Evolutionary conservation across 2,888 invertebrate species (phyloP), one percentile per base, ranked within the genome.

Genomic region (Andrena dorsata): DNA sequence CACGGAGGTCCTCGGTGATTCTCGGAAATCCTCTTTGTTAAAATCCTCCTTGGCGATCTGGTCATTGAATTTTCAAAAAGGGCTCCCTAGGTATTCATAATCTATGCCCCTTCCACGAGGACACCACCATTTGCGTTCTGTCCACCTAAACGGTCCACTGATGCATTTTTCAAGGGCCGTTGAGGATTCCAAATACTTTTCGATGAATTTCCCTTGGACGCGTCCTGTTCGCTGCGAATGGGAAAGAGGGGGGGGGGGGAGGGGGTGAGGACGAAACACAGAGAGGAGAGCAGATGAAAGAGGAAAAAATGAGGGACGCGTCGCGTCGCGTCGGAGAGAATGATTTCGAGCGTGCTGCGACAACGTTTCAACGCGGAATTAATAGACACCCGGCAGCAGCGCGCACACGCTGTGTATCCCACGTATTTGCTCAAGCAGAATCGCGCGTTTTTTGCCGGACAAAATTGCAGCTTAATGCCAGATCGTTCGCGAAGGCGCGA

Each of bases 391-490:
- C 41, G 61, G 56, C 63, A 66, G 58, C 63, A 26, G 49, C 35
- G 23, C 47, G 60, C 56, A 8, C 28, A 30, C 10, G 20, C 49
- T 23, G 26, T n/a, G 30, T 65, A 47, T 26, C 26, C 68, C 66
- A 35, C 75, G 49, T 81, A 81, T 83, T 85, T 83, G 71, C 66
- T 64, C 76, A 32, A 80, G 75, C 79, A 63, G 71, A 71, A 83
- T 64, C 64, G 74, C 60, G 68, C n/a, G 51, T 30, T 79, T 76
- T 76, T 83, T 68, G 47, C 64, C 3, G 20, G 58, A 5, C 60
- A 35, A 76, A 84, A 79, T 76, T 82, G 76, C 78, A 74, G 75
- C 76, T 79, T 83, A 82, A 85, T 76, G 76, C 74, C 51, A 41
- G 51, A 64, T 74, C 41, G 63, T 63, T 58, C 30, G 75, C 66